Evolutionary conservation across 2,888 invertebrate species (phyloP).

Genomic region (Timema podura): DNA sequence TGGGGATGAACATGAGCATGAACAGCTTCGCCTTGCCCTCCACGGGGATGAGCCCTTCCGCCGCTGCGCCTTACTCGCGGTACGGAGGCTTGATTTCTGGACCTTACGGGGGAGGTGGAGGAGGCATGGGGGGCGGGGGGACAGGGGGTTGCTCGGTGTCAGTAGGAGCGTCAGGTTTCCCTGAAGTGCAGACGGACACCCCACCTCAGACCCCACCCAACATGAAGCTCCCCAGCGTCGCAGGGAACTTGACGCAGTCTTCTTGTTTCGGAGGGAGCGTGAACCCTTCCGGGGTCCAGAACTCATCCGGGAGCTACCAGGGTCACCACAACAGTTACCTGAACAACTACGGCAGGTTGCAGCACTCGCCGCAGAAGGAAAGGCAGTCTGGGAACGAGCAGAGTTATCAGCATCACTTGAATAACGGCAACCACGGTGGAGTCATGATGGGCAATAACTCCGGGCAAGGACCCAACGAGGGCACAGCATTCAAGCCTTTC

Average conservation of each 20-base stretch:
- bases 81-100: conserved; percentile 46
- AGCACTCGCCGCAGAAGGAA: conserved; percentile 46
- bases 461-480: conserved; percentile 46
- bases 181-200: conserved; percentile 81
- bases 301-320: conserved; percentile 40
- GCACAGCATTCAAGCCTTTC: conserved; percentile 80
- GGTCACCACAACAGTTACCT: conserved; percentile 56
- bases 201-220: conserved; percentile 93
- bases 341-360: conserved; percentile 45
- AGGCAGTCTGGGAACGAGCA: conserved; percentile 24
- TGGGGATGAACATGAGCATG: conserved; percentile 31
- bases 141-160: conserved; percentile 52
- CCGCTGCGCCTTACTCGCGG: conserved; percentile 42
- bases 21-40: conserved; percentile 56
- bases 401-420: conserved; percentile 21
- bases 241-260: conserved; percentile 56
- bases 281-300: conserved; percentile 19
- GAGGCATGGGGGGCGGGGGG: conserved; percentile 38
- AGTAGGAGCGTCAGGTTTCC: conserved; percentile 57
- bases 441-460: conserved; percentile 47
- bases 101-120: conserved; percentile 36
- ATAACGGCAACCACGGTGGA: conserved; percentile 42
- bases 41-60: conserved; percentile 45
- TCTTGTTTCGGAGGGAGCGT: conserved; percentile 36
- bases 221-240: conserved; percentile 82